Base-by-base conservation (phyloP, 2,113 vertebrate genomes). In the Phyllostomus hastatus region DNA sequence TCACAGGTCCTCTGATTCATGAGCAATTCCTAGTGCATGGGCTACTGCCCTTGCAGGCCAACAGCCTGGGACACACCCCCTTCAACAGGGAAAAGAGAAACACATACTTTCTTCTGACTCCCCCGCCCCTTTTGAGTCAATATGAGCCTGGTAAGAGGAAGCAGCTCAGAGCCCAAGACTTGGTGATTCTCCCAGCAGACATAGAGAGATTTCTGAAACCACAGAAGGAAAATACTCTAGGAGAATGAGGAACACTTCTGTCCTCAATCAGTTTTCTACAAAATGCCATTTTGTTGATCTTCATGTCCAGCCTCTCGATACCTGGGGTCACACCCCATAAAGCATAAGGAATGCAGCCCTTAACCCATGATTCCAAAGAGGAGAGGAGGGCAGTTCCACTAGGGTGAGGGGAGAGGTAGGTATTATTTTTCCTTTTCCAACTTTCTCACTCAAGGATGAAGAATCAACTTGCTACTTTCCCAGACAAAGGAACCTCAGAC, bases 31-130 rank as follows among this genome's bases (percentile, higher is more conserved):
- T n/a, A 24, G 24, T 46, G 35, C 19, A 15, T 41, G 26, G 61
- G 4, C 19, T 22, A 33, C 46, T 67, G 75, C 52, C 73, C 67
- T 54, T 66, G 19, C 67, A 38, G 75, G 87, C 64, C 50, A 61
- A 81, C 54, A 76, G 6, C 70, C 54, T 16, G 35, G 78, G 73
- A 90, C 97, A 96, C 95, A 90, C 95, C 97, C 73, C 17, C 69
- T 91, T 87, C 7, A 22, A 91, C 86, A 93, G 89, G 87, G 89
- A 96, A 97, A 88, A 41, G 59, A 91, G 43, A 88, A 81, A 93
- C n/a, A 26, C 31, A 59, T 64, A 64, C 61, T 94, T 91, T 78
- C 90, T 57, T 17, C 41, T 48, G 59, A 85, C 75, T 48, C 54
- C 89, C 59, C 78, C 70, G 88, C 35, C 70, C 57, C 0, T 33